Evolutionary conservation across 2,888 invertebrate species (phyloP), one percentile per base, ranked within the genome.

Genomic region (Lottia gigantea): DNA sequence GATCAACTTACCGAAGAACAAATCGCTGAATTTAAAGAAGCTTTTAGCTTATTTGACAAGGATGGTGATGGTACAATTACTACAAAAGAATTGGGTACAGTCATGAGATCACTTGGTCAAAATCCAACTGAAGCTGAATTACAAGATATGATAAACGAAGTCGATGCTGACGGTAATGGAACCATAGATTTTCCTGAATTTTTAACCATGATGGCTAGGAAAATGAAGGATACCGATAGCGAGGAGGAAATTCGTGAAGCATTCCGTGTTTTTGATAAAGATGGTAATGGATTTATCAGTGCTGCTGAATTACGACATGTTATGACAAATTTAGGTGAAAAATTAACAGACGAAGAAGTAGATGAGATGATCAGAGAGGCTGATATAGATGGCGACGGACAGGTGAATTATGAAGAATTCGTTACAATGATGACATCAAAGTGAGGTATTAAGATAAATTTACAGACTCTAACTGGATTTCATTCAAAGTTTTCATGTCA

Each of bases 141-240:
- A 82, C 97, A 98, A 91, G 98, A 98, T 90, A 98, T 98, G 98
- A 98, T 98, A 92, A 98, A 98, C 91, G 98, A 98, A 92, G 98
- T 98, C 87, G 98, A 98, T 91, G 95, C 95, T 85, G 96, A 96
- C 81, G 91, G 90, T 89, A 98, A 98, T 91, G 98, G 98, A 89
- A 98, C 98, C 90, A 98, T 98, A 91, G 98, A 99, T 92, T 99
- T 99, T 91, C 98, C 98, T 86, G 98, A 99, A 92, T 99, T 99
- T 92, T 93, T 99, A 88, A 98, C 98, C 90, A 98, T 99, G 98
- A 99, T 99, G 98, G 98, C 98, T 88, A 94, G 98, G 89, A 99
- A 99, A 93, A 99, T 98, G 98, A 98, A 98, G 91, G 98, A 99
- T 92, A 98, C 98, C 82, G 98, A 99, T 91, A 88, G 96, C 90